phyloP scores from a whole-genome alignment of 64 coral and sea anemone genomes.

The Dendrophyllia cribrosa region DNA sequence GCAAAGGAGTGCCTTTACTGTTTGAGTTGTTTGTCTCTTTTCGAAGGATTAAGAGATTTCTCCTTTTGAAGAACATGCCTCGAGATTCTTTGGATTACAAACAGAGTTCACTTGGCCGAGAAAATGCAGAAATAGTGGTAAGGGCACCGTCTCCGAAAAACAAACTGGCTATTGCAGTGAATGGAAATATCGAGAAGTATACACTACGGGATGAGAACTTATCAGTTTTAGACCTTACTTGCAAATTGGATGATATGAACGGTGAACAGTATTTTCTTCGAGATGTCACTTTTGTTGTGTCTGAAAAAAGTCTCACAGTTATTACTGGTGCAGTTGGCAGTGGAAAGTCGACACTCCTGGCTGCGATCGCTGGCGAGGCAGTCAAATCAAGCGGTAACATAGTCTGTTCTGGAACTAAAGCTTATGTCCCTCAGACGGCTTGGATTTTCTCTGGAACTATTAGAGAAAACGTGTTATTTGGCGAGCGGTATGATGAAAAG shows the following conservation, averaged over 20 bases:
- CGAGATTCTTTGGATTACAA: not conserved
- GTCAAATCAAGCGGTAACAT: constrained; percentile 11
- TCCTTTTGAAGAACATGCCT: not conserved
- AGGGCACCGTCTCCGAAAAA: not conserved
- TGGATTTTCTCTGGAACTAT: too few species aligned
- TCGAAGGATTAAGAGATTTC: not conserved
- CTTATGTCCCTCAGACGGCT: constrained; percentile 63
- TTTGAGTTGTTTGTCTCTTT: constrained; percentile 14
- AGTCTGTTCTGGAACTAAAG: not conserved
- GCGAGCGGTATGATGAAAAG: constrained; percentile 23
- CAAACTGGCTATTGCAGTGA: too few species aligned
- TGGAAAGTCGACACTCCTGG: constrained; percentile 71
- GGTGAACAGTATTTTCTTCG: constrained; percentile 13
- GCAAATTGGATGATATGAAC: not conserved
- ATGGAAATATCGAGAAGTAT: not conserved
- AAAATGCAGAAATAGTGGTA: not conserved
- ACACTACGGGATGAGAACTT: not conserved
- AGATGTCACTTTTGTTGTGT: constrained; percentile 29
- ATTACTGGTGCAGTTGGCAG: constrained; percentile 64
- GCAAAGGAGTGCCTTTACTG: not conserved
- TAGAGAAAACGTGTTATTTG: constrained; percentile 63
- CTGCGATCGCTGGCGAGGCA: constrained; percentile 56
- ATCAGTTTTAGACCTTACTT: constrained; percentile 20
- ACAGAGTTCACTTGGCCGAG: not conserved
- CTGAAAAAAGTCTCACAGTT: constrained; percentile 13